Base-by-base conservation (phyloP, 1,140 invertebrate species). In the Ctenoplectra terminalis region DNA sequence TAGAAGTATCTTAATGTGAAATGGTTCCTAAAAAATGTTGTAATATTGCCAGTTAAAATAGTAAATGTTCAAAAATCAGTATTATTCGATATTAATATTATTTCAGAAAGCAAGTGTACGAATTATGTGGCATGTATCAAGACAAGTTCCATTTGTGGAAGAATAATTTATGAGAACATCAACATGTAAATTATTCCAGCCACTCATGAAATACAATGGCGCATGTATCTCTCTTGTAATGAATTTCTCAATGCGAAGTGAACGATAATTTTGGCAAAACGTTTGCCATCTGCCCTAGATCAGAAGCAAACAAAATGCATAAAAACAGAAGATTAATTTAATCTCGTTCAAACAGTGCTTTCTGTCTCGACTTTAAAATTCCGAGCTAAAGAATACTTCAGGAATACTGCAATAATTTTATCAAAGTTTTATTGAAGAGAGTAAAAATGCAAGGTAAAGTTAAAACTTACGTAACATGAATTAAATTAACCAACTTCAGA, bases 181-280 rank as follows among this genome's bases (percentile, higher is more conserved):
- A 58, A 73, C 43, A 58, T 73, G 54, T 73, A 73, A 73, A 73
- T 73, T 58, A 46, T 58, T 20, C 13, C 11, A 34, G n/a, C 20
- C 50, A 37, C n/a, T 71, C 40, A 7, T 23, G 66, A 67, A 48
- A 48, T 17, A 67, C 43, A 48, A 48, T 67, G 26, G 17, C 43
- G 43, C 29, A 23, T 67, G 43, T 67, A 31, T 11, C 15, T 67
- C 60, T 63, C 23, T 11, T 23, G 9, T 67, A 67, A 67, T 67
- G 40, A 67, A 67, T 48, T 67, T 67, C 43, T 43, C 40, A 48
- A 20, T 31, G 29, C 29, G 29, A 23, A 67, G 43, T 48, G 66
- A 17, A 48, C 66, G 43, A 26, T 43, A 29, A 67, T 67, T 67
- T 67, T 67, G 23, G 48, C 37, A 23, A 48, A 67, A 29, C 20